phyloP scores from a whole-genome alignment of 1,140 invertebrate genomes.

The Sitobion miscanthi region DNA sequence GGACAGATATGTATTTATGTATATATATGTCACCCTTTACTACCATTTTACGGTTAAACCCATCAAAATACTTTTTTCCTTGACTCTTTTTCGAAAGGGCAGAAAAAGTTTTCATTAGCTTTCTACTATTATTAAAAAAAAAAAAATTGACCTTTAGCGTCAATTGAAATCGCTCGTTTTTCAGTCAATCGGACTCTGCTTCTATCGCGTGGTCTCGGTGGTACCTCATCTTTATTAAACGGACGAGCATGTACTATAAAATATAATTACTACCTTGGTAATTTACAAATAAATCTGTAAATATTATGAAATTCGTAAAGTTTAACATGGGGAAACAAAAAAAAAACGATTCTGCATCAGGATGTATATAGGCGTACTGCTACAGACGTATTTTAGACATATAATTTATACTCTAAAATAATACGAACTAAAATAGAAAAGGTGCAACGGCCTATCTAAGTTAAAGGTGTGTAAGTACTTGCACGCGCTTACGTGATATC shows the following conservation, averaged over 20 bases:
- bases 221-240: too few relatives aligned
- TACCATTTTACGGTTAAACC: not conserved
- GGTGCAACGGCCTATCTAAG: not conserved
- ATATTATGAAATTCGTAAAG: not conserved
- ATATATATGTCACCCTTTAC: not conserved
- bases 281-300: not conserved
- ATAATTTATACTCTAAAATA: not conserved
- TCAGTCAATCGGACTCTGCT: not conserved
- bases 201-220: too few relatives aligned
- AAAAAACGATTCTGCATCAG: too few relatives aligned
- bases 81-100: not conserved
- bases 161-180: not conserved
- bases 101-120: not conserved
- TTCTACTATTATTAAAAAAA: not conserved
- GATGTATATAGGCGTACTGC: too few relatives aligned
- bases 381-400: not conserved
- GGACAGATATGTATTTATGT: too few relatives aligned
- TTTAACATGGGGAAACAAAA: not conserved
- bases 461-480: not conserved
- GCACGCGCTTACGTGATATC: too few relatives aligned
- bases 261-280: too few relatives aligned
- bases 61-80: not conserved
- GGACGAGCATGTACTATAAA: not conserved
- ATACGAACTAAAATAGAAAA: not conserved
- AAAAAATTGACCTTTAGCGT: not conserved